Conservation (phyloP, 64 coral and sea anemone species). For the Pocillopora verrucosa region DNA sequence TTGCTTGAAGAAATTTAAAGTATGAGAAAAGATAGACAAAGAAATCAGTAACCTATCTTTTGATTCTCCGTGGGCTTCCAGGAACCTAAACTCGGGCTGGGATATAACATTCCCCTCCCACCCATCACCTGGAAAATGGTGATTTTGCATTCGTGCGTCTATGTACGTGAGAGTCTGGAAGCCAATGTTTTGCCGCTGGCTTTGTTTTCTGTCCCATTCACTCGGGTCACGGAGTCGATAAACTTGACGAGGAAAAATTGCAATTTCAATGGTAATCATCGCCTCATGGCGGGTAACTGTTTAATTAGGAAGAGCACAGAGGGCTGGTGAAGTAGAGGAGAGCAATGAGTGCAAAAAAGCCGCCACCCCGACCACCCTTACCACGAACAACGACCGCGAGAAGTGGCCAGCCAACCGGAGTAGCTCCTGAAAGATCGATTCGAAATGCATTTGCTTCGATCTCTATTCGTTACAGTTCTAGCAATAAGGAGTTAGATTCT, state of each 20-base stretch:
- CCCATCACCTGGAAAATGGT: too few species aligned
- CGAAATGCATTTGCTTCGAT: conserved; percentile 63
- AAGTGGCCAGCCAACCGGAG: conserved; percentile 42
- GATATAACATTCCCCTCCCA: too few species aligned
- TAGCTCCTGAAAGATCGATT: conserved; percentile 49
- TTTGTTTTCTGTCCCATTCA: neutral
- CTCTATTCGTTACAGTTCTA: conserved; percentile 82
- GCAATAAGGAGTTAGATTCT: conserved; percentile 70
- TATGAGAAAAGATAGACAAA: too few species aligned
- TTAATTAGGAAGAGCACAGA: conserved; percentile 28
- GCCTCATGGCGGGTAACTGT: conserved; percentile 28
- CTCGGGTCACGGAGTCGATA: neutral
- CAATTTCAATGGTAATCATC: neutral
- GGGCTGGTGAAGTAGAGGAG: conserved; percentile 27
- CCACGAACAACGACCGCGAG: conserved; percentile 36
- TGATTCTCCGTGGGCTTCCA: too few species aligned
- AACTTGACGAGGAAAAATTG: neutral
- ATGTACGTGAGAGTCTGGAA: neutral
- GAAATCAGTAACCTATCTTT: too few species aligned
- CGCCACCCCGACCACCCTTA: conserved; percentile 80
- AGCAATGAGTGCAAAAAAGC: conserved; percentile 82
- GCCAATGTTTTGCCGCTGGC: conserved; percentile 3
- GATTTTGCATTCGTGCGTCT: neutral
- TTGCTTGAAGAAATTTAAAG: too few species aligned
- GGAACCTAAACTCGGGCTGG: too few species aligned